Conservation (phyloP, 2,113 vertebrate genomes). For the Podarcis raffonei region DNA sequence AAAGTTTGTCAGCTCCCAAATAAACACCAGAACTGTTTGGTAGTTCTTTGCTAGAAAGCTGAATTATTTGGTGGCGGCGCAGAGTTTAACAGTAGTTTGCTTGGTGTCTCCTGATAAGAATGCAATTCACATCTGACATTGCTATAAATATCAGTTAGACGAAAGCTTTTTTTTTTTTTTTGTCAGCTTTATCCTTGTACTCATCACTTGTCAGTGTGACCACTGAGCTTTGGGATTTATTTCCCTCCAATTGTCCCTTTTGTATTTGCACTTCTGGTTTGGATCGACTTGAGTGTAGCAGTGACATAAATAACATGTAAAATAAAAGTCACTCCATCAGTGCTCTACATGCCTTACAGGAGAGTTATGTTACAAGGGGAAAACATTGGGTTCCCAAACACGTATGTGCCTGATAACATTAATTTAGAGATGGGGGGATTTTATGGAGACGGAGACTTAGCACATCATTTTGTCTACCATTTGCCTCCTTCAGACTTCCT, state of each 20-base stretch:
- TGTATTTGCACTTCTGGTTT: slow-evolving; percentile 20
- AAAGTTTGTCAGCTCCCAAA: background rate
- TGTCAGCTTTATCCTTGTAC: slow-evolving; percentile 7
- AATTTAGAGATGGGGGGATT: background rate
- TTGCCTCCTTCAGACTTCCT: background rate
- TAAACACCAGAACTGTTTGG: background rate
- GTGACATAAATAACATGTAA: background rate
- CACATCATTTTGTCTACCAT: background rate
- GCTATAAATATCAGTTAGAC: slow-evolving; percentile 31
- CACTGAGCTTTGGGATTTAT: slow-evolving; percentile 37
- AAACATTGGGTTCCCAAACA: background rate
- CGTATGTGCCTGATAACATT: background rate
- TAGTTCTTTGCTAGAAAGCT: background rate
- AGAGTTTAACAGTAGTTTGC: background rate
- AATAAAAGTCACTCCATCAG: background rate
- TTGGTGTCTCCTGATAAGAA: slow-evolving; percentile 27
- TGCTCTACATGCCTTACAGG: background rate
- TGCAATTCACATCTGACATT: slow-evolving; percentile 37
- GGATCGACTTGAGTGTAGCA: background rate
- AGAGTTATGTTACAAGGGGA: background rate
- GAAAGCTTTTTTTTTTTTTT: slow-evolving; percentile 2
- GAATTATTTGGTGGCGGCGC: background rate
- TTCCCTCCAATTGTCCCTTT: slow-evolving; percentile 32
- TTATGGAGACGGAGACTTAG: background rate
- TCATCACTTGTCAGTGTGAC: background rate